Conservation (phyloP, 2,113 vertebrate genomes). For the Pteropus alecto region DNA sequence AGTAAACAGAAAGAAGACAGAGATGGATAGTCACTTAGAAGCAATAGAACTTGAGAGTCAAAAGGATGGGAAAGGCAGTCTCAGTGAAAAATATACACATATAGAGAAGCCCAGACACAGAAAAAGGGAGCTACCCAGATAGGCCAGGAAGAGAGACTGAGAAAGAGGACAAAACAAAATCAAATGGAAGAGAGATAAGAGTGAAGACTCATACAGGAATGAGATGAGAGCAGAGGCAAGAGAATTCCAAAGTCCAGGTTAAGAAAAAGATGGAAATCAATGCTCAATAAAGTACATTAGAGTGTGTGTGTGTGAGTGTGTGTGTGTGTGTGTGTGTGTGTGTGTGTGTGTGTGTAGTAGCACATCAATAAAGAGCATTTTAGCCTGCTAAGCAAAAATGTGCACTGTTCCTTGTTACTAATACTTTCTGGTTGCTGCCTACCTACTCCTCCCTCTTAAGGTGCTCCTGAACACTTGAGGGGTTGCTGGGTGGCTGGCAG, state of each 20-base stretch:
- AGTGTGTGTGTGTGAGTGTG: not conserved
- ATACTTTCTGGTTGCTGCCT: not conserved
- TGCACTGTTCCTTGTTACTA: not conserved
- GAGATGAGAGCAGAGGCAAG: not conserved
- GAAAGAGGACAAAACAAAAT: not conserved
- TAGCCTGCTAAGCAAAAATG: constrained; percentile 9
- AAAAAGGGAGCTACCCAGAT: not conserved
- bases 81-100: not conserved
- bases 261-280: constrained; percentile 24
- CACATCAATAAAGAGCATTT: not conserved
- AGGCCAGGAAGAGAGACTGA: not conserved
- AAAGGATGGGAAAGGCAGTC: not conserved
- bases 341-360: not conserved
- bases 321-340: not conserved
- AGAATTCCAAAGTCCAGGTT: not conserved
- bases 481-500: not conserved
- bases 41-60: not conserved
- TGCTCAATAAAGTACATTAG: not conserved
- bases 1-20: constrained; percentile 31
- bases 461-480: not conserved
- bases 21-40: constrained; percentile 22
- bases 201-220: not conserved
- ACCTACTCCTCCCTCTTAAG: not conserved
- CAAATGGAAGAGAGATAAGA: not conserved
- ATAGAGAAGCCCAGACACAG: not conserved